phyloP scores from a whole-genome alignment of 2,888 invertebrate species.

The Ischnus inquisitorius region DNA sequence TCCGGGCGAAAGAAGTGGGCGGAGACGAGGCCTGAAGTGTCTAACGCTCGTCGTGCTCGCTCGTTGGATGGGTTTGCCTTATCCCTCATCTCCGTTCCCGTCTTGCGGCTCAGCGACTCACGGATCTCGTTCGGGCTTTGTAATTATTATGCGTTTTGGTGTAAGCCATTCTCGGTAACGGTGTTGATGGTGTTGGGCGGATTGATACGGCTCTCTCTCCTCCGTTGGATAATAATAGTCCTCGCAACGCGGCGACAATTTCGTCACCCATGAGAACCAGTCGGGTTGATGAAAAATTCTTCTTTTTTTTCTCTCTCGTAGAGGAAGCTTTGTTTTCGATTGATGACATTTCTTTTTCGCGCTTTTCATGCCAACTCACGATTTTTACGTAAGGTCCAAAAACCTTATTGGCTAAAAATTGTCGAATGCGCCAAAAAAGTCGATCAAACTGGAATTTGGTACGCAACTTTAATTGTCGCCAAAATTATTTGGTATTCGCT shows the following conservation, averaged over 20 bases:
- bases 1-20: constrained; percentile 38
- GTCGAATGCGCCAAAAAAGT: too few species aligned
- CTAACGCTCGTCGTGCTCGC: not conserved
- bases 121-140: not conserved
- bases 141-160: constrained; percentile 49
- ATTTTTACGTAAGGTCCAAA: too few species aligned
- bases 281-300: not conserved
- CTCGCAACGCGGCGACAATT: constrained; percentile 26
- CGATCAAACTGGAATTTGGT: too few species aligned
- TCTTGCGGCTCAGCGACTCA: not conserved
- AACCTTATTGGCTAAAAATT: too few species aligned
- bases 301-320: not conserved
- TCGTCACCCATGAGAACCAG: constrained; percentile 13
- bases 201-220: constrained; percentile 23
- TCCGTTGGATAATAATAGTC: constrained; percentile 28
- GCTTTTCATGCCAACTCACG: too few species aligned
- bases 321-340: too few species aligned
- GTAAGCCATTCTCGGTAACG: not conserved
- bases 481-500: too few species aligned
- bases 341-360: too few species aligned
- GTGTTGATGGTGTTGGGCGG: constrained; percentile 13
- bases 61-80: constrained; percentile 6
- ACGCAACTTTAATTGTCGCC: too few species aligned
- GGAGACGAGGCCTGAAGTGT: constrained; percentile 2
- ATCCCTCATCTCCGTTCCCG: not conserved